Percentiles rank a stretch among this genome's conserved stretches.
Evolutionary conservation across 2,113 vertebrate species (phyloP).

Genomic region (Amphiprion percula): DNA sequence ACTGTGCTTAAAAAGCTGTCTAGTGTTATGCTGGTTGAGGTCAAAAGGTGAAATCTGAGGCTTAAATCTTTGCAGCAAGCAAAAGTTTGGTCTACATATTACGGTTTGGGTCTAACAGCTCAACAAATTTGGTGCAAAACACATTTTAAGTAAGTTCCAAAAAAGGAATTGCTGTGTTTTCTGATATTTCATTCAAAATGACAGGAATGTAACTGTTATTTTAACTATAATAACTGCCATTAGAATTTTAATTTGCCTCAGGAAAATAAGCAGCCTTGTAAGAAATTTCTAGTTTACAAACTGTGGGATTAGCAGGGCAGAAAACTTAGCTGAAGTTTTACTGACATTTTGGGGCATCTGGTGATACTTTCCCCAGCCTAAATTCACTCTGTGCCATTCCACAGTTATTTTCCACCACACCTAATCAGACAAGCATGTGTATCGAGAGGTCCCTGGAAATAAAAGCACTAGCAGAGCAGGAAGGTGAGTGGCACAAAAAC

Average conservation of each 20-base stretch:
- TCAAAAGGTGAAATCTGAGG: too few relatives aligned
- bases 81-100: too few relatives aligned
- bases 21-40: too few relatives aligned
- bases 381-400: slow-evolving; percentile 9
- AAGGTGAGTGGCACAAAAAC: slow-evolving; percentile 58
- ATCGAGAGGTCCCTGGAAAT: slow-evolving; percentile 37
- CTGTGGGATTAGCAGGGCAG: background rate
- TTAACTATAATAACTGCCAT: background rate
- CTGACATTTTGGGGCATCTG: slow-evolving; percentile 14
- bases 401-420: slow-evolving; percentile 43
- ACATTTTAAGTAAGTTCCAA: too few relatives aligned
- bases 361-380: slow-evolving; percentile 1
- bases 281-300: background rate
- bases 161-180: too few relatives aligned
- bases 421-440: slow-evolving; percentile 35
- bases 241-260: background rate
- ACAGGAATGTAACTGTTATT: too few relatives aligned
- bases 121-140: too few relatives aligned
- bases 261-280: too few relatives aligned
- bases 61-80: too few relatives aligned
- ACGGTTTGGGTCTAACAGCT: too few relatives aligned
- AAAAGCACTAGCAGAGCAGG: slow-evolving; percentile 22
- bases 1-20: too few relatives aligned
- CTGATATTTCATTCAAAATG: too few relatives aligned
- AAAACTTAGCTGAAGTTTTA: background rate